Evolutionary conservation across 2,888 invertebrate species (phyloP).

Genomic region (Acrobasis consociella): DNA sequence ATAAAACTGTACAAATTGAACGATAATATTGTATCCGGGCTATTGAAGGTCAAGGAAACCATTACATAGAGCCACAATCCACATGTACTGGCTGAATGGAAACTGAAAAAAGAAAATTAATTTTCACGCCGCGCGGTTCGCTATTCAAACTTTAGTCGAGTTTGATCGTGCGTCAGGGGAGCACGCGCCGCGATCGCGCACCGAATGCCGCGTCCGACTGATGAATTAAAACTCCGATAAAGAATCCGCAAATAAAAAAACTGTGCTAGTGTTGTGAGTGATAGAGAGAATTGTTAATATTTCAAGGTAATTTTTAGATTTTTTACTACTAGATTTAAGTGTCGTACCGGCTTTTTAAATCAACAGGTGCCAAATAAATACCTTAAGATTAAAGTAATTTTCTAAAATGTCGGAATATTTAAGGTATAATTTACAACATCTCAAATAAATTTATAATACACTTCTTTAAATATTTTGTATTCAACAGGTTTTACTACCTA

Average conservation of each 20-base stretch:
- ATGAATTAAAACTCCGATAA: constrained; percentile 35
- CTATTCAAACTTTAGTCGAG: not conserved
- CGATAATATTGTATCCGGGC: not conserved
- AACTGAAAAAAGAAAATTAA: constrained; percentile 14
- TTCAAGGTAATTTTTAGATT: constrained; percentile 12
- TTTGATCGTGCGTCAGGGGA: constrained; percentile 7
- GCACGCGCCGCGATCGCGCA: constrained; percentile 5
- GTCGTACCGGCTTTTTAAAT: not conserved
- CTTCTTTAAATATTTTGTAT: no score
- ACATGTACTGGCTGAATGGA: constrained; percentile 9
- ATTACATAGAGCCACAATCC: not conserved
- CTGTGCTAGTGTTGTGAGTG: constrained; percentile 18
- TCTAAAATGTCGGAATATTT: no score
- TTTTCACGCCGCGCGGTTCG: constrained; percentile 1
- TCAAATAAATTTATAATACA: no score
- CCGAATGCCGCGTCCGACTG: constrained; percentile 27
- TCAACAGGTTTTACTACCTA: no score
- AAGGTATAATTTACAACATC: no score
- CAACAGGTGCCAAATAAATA: not conserved
- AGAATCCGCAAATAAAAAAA: constrained; percentile 18
- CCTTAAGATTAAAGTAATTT: not conserved
- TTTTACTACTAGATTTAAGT: not conserved
- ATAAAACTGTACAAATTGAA: not conserved
- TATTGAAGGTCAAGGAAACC: constrained; percentile 15
- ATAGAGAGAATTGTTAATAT: not conserved